A percentile compares a stretch with the other conserved stretches of the same genome.
Evolutionary conservation across 2,113 vertebrate species (phyloP).

Genomic region (Psittacara wagleri): DNA sequence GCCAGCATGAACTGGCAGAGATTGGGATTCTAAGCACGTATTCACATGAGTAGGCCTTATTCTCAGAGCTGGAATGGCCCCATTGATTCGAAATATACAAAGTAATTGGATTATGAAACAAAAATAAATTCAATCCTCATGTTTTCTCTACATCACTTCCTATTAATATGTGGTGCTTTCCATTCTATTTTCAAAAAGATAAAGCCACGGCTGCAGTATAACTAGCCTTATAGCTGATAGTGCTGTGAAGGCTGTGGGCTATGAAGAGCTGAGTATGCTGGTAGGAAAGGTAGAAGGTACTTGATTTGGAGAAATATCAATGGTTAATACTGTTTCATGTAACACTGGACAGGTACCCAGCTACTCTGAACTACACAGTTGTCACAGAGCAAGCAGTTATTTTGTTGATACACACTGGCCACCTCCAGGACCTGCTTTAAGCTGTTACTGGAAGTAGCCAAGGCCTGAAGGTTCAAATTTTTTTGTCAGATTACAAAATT

Average conservation of each 20-base stretch:
- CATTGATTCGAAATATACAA: slow-evolving; percentile 17
- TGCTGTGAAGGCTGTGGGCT: background rate
- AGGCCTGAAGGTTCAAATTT: background rate
- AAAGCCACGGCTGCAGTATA: background rate
- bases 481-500: background rate
- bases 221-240: background rate
- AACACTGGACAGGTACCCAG: background rate
- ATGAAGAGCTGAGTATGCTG: background rate
- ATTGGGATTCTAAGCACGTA: slow-evolving; percentile 51
- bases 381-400: background rate
- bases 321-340: background rate
- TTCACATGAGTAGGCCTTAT: background rate
- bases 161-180: background rate
- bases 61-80: slow-evolving; percentile 30
- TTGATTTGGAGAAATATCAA: background rate
- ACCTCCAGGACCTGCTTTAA: background rate
- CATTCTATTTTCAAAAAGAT: background rate
- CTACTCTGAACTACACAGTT: background rate
- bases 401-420: background rate
- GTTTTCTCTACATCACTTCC: slow-evolving; percentile 1
- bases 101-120: slow-evolving; percentile 40
- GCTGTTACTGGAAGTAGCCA: background rate
- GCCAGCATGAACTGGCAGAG: slow-evolving; percentile 21
- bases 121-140: slow-evolving; percentile 5
- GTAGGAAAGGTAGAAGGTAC: background rate